Percentiles rank a stretch among this genome's conserved stretches.
Conservation (phyloP, 2,888 invertebrate species). For the Heliconius ismenius region DNA sequence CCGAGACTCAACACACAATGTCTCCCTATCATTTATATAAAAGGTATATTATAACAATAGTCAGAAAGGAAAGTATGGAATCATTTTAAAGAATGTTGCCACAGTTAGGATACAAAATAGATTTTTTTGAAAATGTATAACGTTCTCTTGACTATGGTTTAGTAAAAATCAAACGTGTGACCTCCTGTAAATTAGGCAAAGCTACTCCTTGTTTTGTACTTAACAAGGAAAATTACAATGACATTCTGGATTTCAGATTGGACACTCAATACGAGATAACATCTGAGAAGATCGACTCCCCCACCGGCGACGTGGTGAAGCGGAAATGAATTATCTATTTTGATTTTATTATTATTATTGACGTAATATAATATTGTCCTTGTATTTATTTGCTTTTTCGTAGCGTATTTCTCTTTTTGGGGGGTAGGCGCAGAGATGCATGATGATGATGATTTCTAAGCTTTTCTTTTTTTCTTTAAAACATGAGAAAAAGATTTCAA, state of each 20-base stretch:
- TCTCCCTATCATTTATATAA: too few relatives aligned
- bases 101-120: too few relatives aligned
- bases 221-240: conserved; percentile 21
- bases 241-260: conserved; percentile 54
- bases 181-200: too few relatives aligned
- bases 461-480: background rate
- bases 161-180: too few relatives aligned
- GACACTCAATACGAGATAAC: conserved; percentile 70
- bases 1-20: too few relatives aligned
- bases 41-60: too few relatives aligned
- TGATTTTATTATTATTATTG: background rate
- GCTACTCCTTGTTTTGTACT: background rate
- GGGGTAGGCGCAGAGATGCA: background rate
- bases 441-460: background rate
- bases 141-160: too few relatives aligned
- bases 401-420: background rate
- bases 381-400: background rate
- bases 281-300: conserved; percentile 64
- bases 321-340: conserved; percentile 52
- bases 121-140: too few relatives aligned
- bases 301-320: conserved; percentile 58
- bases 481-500: background rate
- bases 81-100: too few relatives aligned
- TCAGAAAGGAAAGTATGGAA: too few relatives aligned
- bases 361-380: background rate